Evolutionary conservation across 2,113 vertebrate genomes (phyloP).

Genomic region (Theropithecus gelada): DNA sequence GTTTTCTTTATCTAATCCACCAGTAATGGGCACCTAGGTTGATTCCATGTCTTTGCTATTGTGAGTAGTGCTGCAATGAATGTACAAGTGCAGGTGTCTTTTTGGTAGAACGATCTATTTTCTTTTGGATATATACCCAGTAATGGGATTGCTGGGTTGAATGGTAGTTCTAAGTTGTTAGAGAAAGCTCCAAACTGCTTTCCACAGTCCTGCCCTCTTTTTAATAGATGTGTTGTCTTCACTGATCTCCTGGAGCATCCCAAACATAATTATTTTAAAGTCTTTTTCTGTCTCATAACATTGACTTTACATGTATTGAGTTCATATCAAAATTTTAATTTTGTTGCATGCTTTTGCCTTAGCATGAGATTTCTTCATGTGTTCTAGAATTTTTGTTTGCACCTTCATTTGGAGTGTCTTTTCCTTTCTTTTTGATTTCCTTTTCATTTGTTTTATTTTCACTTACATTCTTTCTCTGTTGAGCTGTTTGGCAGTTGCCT

Average conservation of each 20-base stretch:
- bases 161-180: too few relatives aligned
- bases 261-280: background rate
- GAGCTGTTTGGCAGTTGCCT: background rate
- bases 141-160: too few relatives aligned
- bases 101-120: too few relatives aligned
- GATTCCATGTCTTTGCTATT: too few relatives aligned
- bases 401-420: background rate
- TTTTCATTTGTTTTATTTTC: conserved; percentile 18
- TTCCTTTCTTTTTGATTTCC: background rate
- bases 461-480: background rate
- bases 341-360: background rate
- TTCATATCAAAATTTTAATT: background rate
- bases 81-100: too few relatives aligned
- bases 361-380: background rate
- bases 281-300: background rate
- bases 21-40: too few relatives aligned
- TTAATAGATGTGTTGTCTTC: background rate
- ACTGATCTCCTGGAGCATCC: background rate
- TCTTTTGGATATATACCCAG: too few relatives aligned
- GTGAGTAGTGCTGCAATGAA: too few relatives aligned
- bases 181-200: too few relatives aligned
- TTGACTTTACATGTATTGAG: background rate
- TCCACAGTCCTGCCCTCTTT: background rate
- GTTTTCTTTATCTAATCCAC: too few relatives aligned
- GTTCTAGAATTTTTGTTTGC: conserved; percentile 1